Conservation (phyloP, 2,797 vertebrate genomes). For the Mionectes olivaceus region DNA sequence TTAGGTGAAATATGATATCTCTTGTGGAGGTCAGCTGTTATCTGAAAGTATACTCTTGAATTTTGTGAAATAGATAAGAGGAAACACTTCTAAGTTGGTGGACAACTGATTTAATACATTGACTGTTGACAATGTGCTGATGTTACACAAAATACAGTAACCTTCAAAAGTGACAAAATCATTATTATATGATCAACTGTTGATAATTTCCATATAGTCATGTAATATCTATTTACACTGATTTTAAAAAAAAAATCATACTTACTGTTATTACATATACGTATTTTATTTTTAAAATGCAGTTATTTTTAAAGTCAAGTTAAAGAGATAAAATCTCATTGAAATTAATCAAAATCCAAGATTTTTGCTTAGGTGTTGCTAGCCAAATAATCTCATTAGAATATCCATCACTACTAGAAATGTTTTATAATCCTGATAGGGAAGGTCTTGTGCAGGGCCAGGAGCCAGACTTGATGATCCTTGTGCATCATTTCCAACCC, state of each 20-base stretch:
- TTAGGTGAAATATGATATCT: neutral
- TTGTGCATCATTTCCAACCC: neutral
- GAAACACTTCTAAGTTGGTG: neutral
- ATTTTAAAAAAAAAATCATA: neutral
- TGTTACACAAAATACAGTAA: neutral
- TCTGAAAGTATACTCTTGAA: neutral
- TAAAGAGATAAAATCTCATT: neutral
- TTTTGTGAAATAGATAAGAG: neutral
- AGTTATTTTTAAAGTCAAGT: neutral
- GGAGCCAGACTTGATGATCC: neutral
- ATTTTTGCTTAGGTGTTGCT: neutral
- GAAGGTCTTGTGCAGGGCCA: neutral
- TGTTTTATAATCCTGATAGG: neutral
- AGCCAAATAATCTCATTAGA: neutral
- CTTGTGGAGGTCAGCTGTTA: neutral
- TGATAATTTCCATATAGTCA: neutral
- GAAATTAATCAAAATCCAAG: neutral
- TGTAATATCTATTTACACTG: neutral
- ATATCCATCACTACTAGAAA: neutral
- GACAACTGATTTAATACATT: neutral
- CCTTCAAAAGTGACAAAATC: neutral
- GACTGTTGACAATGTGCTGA: neutral
- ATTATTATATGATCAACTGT: neutral
- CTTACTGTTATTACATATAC: neutral
- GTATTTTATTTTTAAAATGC: neutral